Percentiles rank a stretch among this genome's conserved stretches.
These are phyloP conservation scores for Hedya salicella DNA, from an alignment of 2,888 invertebrate genomes.

Conservation along the genomic window DNA sequence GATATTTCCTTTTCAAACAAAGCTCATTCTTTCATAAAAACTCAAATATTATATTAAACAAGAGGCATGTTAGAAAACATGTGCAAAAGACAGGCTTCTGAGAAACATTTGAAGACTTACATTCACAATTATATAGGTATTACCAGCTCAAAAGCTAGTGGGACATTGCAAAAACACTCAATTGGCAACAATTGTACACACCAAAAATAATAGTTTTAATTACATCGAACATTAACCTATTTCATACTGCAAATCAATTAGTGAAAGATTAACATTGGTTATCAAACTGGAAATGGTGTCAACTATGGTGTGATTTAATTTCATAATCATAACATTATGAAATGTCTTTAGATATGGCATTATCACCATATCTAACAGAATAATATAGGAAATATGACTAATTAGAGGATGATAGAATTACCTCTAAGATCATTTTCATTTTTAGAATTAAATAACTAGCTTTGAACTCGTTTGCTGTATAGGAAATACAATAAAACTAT, in stretches of 20 bases:
- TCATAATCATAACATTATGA: neutral
- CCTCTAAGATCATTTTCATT: neutral
- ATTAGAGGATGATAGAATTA: too few species aligned
- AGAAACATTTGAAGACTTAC: too few species aligned
- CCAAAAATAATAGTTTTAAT: neutral
- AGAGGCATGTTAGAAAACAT: too few species aligned
- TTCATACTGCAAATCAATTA: conserved; percentile 25
- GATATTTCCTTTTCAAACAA: too few species aligned
- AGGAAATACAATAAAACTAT: neutral
- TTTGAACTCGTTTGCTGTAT: neutral
- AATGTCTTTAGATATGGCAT: too few species aligned
- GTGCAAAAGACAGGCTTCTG: too few species aligned
- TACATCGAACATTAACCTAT: conserved; percentile 17
- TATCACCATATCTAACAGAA: too few species aligned
- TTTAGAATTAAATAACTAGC: neutral
- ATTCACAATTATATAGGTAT: too few species aligned
- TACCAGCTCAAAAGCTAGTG: too few species aligned
- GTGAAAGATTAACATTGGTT: neutral
- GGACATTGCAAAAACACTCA: neutral
- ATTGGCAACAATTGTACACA: neutral
- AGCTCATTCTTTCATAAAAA: too few species aligned
- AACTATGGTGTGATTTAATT: neutral
- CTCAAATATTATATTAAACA: too few species aligned
- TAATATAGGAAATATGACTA: too few species aligned
- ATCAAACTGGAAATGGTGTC: neutral